A percentile compares a stretch with the other conserved stretches of the same genome.
These are phyloP conservation scores for Aldabrachelys gigantea DNA, from an alignment of 2,113 vertebrate genomes.

Conservation along the genomic window DNA sequence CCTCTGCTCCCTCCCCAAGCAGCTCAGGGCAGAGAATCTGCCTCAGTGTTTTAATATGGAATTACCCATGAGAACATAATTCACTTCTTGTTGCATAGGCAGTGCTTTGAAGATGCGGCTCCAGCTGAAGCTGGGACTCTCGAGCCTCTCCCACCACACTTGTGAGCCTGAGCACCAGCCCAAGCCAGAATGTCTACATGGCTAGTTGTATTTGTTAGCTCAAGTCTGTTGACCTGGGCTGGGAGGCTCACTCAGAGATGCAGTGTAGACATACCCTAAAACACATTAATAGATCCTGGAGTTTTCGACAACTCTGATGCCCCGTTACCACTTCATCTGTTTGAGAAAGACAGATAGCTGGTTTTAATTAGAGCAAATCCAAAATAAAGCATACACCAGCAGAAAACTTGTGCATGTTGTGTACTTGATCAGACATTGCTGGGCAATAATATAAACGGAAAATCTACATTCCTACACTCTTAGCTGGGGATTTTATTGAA, in stretches of 20 bases:
- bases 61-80: neutral
- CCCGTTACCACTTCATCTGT: neutral
- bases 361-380: constrained; percentile 58
- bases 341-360: constrained; percentile 8
- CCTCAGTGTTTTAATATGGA: neutral
- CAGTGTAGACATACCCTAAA: neutral
- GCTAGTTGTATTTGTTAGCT: neutral
- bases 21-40: neutral
- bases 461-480: constrained; percentile 58
- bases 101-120: neutral
- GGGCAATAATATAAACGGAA: constrained; percentile 56
- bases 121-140: neutral
- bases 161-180: neutral
- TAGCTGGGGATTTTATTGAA: constrained; percentile 68
- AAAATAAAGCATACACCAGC: constrained; percentile 50
- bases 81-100: neutral
- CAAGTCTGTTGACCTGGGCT: neutral
- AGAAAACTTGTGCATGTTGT: constrained; percentile 40
- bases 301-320: neutral
- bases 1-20: neutral
- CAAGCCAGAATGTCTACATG: neutral
- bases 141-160: neutral
- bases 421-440: constrained; percentile 47
- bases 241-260: neutral
- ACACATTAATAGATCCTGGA: constrained; percentile 4